Percentiles rank a stretch among this genome's conserved stretches.
These are phyloP conservation scores for Bursaphelenchus okinawaensis DNA, from an alignment of 2,888 invertebrate species.

Conservation along the genomic window DNA sequence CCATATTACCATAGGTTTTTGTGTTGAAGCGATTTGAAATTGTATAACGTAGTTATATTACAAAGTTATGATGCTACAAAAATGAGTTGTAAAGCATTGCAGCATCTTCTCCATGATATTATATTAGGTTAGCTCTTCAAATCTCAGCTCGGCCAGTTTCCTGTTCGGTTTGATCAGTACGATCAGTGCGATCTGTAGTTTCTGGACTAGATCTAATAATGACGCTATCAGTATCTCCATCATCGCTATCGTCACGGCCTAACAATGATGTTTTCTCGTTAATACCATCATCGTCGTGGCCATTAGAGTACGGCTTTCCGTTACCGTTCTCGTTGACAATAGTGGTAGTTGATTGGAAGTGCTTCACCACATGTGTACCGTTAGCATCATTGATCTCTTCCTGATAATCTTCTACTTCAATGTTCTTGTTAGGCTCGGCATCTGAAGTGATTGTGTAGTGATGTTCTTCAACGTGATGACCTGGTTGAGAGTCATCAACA, in stretches of 20 bases:
- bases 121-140: too few relatives aligned
- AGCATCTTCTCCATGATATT: too few relatives aligned
- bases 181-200: neutral
- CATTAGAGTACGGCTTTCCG: neutral
- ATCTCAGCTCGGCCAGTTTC: neutral
- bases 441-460: neutral
- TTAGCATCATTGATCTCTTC: neutral
- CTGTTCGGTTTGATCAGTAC: too few relatives aligned
- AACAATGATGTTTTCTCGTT: neutral
- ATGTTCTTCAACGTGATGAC: neutral
- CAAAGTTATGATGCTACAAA: too few relatives aligned
- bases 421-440: neutral
- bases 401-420: neutral
- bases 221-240: neutral
- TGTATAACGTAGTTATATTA: too few relatives aligned
- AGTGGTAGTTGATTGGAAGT: neutral
- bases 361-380: neutral
- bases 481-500: neutral
- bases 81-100: too few relatives aligned
- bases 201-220: neutral
- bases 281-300: neutral
- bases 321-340: neutral
- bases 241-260: neutral
- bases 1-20: too few relatives aligned
- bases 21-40: too few relatives aligned